Evolutionary conservation across 2,888 invertebrate species (phyloP), one percentile per base, ranked within the genome.

Genomic region (Spodoptera picta): DNA sequence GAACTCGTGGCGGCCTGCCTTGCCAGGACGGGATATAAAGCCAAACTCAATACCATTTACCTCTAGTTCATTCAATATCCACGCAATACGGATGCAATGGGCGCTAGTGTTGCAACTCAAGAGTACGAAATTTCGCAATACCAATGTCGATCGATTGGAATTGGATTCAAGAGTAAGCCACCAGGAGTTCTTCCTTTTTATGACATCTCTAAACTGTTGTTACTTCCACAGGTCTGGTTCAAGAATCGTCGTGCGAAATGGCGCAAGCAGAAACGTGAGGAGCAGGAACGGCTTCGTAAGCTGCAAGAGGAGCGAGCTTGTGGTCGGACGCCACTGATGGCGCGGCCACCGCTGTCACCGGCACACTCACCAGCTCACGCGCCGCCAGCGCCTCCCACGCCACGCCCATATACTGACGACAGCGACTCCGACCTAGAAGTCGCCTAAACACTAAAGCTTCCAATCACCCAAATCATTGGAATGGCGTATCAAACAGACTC

Each of bases 201-300:
- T n/a, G 1, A 42, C 24, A n/a, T 23, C 4, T 46, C 45, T 65
- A 14, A 57, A 57, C 49, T 57, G 2, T 11, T 24, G 10, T 41
- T 44, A 31, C 64, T 4, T 87, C 81, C 12, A 10, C 95, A 99
- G 99, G 99, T 99, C 11, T 99, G 99, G 99, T 99, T 99, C 93
- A 99, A 99, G 93, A 99, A 99, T 90, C 96, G 99, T 23, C 96
- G 99, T 45, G 99, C 99, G 79, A 99, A 99, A 95, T 99, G 98
- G 98, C 96, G 99, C 78, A 99, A 99, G 87, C 98, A 98, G 89
- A 98, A 98, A 89, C 96, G 98, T 2, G 99, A 97, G 88, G 97
- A 97, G 88, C 97, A 98, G 90, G 97, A 98, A 90, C 94, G 98
- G 65, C 93, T 98, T 79, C 95, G 98, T 65, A 97, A 98, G 90